Base-by-base conservation (phyloP, 2,113 vertebrate genomes). In the Oryzias javanicus region DNA sequence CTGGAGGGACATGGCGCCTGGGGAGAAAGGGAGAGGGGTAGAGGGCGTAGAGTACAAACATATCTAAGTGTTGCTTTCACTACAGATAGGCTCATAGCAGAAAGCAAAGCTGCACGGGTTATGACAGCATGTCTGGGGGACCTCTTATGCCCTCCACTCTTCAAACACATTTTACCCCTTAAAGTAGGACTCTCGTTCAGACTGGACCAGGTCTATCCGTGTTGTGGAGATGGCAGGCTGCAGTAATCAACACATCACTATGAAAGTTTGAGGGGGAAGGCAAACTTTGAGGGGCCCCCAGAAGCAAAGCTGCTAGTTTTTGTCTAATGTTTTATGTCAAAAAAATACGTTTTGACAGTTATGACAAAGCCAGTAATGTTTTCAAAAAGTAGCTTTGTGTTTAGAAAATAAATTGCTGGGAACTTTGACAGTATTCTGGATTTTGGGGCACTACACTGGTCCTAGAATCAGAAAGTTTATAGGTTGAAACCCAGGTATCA, bases 21-120 rank as follows among this genome's bases (percentile, higher is more conserved):
- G 74, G 78, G 85, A 81, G 81, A 78, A 84, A 74, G 79, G 55
- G 74, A 86, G 78, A 70, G 73, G 84, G 76, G 82, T 86, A 88
- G 76, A 89, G 89, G 90, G 87, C 80, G 69, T 64, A 80, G 80
- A 89, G 86, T 90, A 92, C 90, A 91, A 92, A 91, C 87, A 90
- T 89, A 78, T 90, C 75, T 91, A 92, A 92, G 88, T 91, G 89
- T 82, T 91, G 87, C 91, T 78, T 90, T 92, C 90, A 91, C 81
- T 86, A 90, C 85, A 55, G 70, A 92, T 92, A 85, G 86, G 76
- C 61, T 85, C 86, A 83, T 81, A 82, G 90, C 86, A 89, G 78
- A 80, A 46, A 86, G 72, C 51, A 59, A 1, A 58, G 81, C 76
- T 76, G 80, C 86, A 91, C 90, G 81, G 74, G 80, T 88, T 90